phyloP scores from a whole-genome alignment of 2,888 invertebrate species.

The Orthosia incerta region DNA sequence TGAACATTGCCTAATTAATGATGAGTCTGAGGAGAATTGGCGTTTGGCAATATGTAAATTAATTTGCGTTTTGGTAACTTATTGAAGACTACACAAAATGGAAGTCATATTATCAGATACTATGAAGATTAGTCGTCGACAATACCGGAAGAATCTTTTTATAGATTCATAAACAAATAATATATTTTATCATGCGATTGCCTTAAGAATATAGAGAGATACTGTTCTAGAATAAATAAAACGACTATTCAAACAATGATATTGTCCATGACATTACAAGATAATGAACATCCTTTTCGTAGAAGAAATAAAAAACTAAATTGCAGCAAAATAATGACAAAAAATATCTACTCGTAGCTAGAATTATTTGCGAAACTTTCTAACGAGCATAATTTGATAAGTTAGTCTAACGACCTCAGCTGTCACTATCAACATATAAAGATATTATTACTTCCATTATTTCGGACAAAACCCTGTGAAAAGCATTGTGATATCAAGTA shows the following conservation, averaged over 20 bases:
- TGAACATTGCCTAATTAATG: neutral
- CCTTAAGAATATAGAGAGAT: neutral
- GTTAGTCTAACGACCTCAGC: slow-evolving; percentile 36
- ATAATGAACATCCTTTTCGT: slow-evolving; percentile 25
- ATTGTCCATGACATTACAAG: slow-evolving; percentile 44
- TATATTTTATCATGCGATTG: too few species aligned
- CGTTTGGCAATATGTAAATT: neutral
- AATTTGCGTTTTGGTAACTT: neutral
- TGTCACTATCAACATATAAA: slow-evolving; percentile 34
- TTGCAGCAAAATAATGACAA: slow-evolving; percentile 39
- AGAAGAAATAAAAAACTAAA: slow-evolving; percentile 31
- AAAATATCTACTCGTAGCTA: neutral
- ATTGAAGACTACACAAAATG: neutral
- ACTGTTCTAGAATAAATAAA: neutral
- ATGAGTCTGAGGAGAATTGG: neutral
- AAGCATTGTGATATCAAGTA: slow-evolving; percentile 19
- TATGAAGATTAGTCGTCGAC: neutral
- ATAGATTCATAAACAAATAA: neutral
- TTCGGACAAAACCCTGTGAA: slow-evolving; percentile 41
- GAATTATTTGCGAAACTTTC: slow-evolving; percentile 32
- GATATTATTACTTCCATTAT: slow-evolving; percentile 53
- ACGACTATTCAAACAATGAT: slow-evolving; percentile 13
- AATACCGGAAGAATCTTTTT: neutral
- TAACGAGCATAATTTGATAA: slow-evolving; percentile 33
- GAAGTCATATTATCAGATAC: neutral